Conservation (phyloP, 2,113 vertebrate genomes). For the Malurus cyaneus region DNA sequence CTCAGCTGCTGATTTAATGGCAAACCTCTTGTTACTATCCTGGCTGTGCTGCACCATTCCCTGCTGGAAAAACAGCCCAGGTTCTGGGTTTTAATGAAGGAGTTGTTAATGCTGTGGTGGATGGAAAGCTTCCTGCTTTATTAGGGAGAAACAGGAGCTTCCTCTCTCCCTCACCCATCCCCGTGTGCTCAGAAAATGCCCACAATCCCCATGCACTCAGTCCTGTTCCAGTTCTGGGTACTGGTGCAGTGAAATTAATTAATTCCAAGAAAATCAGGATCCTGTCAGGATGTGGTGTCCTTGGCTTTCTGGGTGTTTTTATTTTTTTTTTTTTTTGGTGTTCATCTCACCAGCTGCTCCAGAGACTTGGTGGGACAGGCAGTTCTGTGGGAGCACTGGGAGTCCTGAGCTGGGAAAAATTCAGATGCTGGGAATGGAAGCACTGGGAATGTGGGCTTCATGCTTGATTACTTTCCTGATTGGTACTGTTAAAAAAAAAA, state of each 20-base stretch:
- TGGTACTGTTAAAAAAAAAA: slow-evolving; percentile 12
- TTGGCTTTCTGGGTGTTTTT: background rate
- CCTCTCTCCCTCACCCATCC: background rate
- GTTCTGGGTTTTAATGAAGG: background rate
- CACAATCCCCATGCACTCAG: accelerated
- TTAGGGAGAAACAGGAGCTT: background rate
- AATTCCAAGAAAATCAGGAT: background rate
- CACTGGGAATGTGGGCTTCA: slow-evolving; percentile 46
- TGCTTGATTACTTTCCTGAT: slow-evolving; percentile 73
- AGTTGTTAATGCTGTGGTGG: background rate
- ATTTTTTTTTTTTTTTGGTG: background rate
- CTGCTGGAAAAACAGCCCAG: background rate
- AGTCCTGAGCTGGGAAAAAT: background rate
- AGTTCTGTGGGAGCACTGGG: background rate
- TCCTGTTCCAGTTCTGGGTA: background rate
- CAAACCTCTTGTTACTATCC: background rate
- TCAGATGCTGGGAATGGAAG: slow-evolving; percentile 55
- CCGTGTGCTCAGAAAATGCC: accelerated
- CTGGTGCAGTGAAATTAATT: background rate
- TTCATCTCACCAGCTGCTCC: background rate
- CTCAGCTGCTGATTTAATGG: slow-evolving; percentile 25
- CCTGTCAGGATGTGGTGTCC: background rate
- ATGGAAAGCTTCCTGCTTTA: background rate
- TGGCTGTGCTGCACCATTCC: background rate
- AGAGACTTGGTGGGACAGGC: background rate